phyloP scores from a whole-genome alignment of 2,888 invertebrate species.

The Junonia oenone region DNA sequence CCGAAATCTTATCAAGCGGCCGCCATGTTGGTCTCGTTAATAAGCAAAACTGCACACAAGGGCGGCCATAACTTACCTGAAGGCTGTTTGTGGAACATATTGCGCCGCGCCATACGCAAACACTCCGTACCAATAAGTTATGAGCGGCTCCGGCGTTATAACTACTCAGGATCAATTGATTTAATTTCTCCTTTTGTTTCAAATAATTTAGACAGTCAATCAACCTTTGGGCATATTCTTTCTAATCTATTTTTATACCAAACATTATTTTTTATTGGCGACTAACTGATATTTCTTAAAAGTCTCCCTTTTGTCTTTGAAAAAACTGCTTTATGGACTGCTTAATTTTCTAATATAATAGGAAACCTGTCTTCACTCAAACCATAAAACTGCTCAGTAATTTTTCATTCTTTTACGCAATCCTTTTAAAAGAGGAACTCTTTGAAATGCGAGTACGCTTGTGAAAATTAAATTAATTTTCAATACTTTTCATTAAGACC shows the following conservation, averaged over 20 bases:
- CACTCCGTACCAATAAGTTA: constrained; percentile 50
- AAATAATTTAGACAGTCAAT: neutral
- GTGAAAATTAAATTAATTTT: too few species aligned
- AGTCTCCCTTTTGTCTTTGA: neutral
- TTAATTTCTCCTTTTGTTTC: constrained; percentile 3
- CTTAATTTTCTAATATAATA: constrained; percentile 23
- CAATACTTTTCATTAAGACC: too few species aligned
- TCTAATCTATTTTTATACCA: too few species aligned
- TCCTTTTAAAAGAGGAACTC: too few species aligned
- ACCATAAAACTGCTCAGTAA: constrained; percentile 6
- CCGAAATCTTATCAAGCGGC: constrained; percentile 74
- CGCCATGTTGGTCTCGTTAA: constrained; percentile 73
- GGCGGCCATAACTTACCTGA: constrained; percentile 61
- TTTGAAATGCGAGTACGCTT: too few species aligned
- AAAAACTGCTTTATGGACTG: neutral
- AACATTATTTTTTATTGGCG: too few species aligned
- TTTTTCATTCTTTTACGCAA: neutral
- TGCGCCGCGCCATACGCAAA: constrained; percentile 57
- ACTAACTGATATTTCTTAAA: too few species aligned
- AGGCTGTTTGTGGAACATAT: constrained; percentile 64
- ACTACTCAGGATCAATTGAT: constrained; percentile 28
- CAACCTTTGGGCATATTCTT: too few species aligned
- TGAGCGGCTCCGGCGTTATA: constrained; percentile 42
- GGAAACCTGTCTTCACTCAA: constrained; percentile 17
- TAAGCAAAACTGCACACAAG: constrained; percentile 76